These are phyloP conservation scores for Endotricha flammealis DNA, from an alignment of 2,888 invertebrate species.

Conservation along the genomic window DNA sequence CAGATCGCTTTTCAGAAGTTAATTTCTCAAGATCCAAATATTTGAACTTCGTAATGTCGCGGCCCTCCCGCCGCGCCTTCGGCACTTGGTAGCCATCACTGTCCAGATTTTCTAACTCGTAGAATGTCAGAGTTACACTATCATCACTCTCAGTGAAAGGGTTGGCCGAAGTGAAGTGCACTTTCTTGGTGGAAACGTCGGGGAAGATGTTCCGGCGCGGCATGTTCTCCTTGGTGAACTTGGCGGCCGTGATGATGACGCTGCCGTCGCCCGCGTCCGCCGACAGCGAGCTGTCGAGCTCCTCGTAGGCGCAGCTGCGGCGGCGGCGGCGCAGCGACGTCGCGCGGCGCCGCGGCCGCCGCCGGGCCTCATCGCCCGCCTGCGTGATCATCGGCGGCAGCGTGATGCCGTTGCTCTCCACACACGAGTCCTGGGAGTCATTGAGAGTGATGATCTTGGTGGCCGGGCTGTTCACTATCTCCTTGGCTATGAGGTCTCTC, in stretches of 20 bases:
- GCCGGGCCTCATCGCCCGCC: constrained; percentile 36
- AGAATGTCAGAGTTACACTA: constrained; percentile 68
- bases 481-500: constrained; percentile 60
- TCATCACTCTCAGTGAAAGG: constrained; percentile 73
- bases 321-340: constrained; percentile 43
- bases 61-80: constrained; percentile 28
- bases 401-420: constrained; percentile 59
- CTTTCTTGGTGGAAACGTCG: constrained; percentile 56
- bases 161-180: constrained; percentile 64
- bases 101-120: constrained; percentile 59
- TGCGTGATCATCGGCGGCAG: constrained; percentile 53
- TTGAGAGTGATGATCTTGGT: constrained; percentile 43
- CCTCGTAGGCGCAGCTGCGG: constrained; percentile 67
- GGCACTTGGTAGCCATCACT: constrained; percentile 42
- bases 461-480: constrained; percentile 60
- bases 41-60: constrained; percentile 65
- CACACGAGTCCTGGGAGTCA: constrained; percentile 28
- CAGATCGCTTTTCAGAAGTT: constrained; percentile 53
- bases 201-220: constrained; percentile 65
- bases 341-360: constrained; percentile 46
- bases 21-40: constrained; percentile 60
- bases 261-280: constrained; percentile 77
- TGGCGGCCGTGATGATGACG: constrained; percentile 72
- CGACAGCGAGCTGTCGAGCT: constrained; percentile 78
- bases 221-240: constrained; percentile 65